Base-by-base conservation (phyloP, 2,113 vertebrate species). In the Triplophysa dalaica region DNA sequence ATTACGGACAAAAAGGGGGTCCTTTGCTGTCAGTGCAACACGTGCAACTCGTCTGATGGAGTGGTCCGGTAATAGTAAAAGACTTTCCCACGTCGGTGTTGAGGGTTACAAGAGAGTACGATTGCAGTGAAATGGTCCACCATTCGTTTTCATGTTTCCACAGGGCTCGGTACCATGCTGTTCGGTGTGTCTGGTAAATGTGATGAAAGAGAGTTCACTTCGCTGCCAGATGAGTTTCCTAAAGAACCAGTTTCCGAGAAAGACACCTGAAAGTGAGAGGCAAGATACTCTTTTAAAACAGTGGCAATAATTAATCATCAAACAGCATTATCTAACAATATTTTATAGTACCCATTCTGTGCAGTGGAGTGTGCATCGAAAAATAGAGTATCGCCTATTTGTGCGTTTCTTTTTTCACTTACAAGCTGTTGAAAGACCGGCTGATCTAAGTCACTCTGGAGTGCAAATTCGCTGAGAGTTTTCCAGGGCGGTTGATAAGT, bases 121-220 rank as follows among this genome's bases (percentile, higher is more conserved):
- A 62, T 50, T 43, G 17, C 29, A 21, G 41, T 24, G 24, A 8
- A 54, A 45, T 86, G 50, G 82, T 75, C 69, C 67, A 79, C 75
- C 2, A 76, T 82, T 81, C 77, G 79, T 75, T 89, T 91, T 98
- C 96, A 98, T 95, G 97, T 98, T 90, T 98, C 96, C 83, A 95
- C 93, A 0, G 97, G 97, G 85, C 97, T 99, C 62, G 95, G 95
- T 69, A 98, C 95, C 96, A 98, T 97, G 90, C 97, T 99, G 94
- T 96, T 99, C 85, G 97, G 97, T 56, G 97, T 98, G 90, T 98
- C 97, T 19, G 97, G 97, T 86, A 99, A 92, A 92, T 98, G 97
- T 29, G 96, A 99, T 43, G 96, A 99, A 86, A 98, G 88, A 56
- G 97, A 99, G 80, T 96, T 98, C 90, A 98, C 95, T 64, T 99